A percentile compares a stretch with the other conserved stretches of the same genome.
Evolutionary conservation across 2,113 vertebrate species (phyloP).

Genomic region (Cryptomyrus ogoouensis): DNA sequence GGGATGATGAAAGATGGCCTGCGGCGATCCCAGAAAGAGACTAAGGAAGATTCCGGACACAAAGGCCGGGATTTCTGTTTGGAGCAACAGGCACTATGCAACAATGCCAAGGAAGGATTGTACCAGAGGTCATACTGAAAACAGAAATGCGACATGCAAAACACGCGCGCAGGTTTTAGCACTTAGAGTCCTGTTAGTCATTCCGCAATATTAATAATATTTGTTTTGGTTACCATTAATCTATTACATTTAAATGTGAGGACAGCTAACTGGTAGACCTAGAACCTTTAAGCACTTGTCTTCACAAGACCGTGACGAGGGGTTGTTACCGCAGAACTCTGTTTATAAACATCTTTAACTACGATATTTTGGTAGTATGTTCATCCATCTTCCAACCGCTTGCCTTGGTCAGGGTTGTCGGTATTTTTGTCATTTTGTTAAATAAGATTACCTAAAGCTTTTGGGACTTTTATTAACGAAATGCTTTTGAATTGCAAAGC

Average conservation of each 20-base stretch:
- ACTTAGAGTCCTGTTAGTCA: constrained; percentile 32
- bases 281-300: not conserved
- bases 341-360: not conserved
- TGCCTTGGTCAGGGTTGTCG: not conserved
- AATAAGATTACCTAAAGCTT: constrained; percentile 27
- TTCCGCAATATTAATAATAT: constrained; percentile 11
- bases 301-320: not conserved
- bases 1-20: not conserved
- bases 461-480: constrained; percentile 39
- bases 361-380: not conserved
- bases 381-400: not conserved
- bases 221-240: constrained; percentile 7
- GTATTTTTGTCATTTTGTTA: not conserved
- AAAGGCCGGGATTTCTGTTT: not conserved
- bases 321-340: not conserved
- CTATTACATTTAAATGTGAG: constrained; percentile 7
- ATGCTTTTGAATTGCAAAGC: constrained; percentile 26
- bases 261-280: not conserved
- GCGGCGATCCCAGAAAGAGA: no score
- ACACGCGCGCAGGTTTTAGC: constrained; percentile 21
- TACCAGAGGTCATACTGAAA: not conserved
- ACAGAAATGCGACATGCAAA: not conserved
- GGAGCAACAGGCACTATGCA: not conserved
- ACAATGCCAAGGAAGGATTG: not conserved
- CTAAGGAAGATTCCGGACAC: not conserved